phyloP scores from a whole-genome alignment of 2,888 invertebrate genomes.

The Phania funesta region DNA sequence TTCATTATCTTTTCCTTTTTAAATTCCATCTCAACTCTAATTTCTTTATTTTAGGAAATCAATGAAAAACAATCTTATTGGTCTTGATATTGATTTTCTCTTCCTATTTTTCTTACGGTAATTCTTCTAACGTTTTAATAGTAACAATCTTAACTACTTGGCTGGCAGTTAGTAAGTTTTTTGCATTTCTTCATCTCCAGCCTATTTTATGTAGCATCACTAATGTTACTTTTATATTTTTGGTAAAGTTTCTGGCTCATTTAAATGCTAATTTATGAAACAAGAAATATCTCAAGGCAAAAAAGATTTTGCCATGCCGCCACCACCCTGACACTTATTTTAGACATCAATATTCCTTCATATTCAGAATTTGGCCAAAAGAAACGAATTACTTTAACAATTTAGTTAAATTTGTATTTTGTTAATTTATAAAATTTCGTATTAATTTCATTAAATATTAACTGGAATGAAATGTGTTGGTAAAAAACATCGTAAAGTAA shows the following conservation, averaged over 20 bases:
- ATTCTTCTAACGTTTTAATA: neutral
- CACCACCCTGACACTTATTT: neutral
- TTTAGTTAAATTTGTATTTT: no score
- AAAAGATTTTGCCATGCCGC: neutral
- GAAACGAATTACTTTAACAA: no score
- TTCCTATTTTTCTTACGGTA: no score
- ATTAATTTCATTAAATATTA: no score
- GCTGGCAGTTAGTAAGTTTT: neutral
- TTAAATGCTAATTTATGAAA: constrained; percentile 58
- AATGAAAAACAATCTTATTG: neutral
- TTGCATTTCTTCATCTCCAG: constrained; percentile 27
- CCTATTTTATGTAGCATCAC: constrained; percentile 57
- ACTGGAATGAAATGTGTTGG: no score
- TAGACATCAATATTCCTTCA: neutral
- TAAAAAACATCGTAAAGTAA: no score
- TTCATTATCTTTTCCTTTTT: no score
- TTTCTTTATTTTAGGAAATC: no score
- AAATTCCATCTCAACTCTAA: no score
- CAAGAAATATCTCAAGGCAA: constrained; percentile 11
- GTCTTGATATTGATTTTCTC: neutral
- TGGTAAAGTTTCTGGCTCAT: constrained; percentile 56
- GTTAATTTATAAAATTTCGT: no score
- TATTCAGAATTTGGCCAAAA: no score
- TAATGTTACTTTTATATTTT: constrained; percentile 60
- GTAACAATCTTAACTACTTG: neutral